Conservation (phyloP, 92 coral and sea anemone species). For the Umimayanthus kanabou region DNA sequence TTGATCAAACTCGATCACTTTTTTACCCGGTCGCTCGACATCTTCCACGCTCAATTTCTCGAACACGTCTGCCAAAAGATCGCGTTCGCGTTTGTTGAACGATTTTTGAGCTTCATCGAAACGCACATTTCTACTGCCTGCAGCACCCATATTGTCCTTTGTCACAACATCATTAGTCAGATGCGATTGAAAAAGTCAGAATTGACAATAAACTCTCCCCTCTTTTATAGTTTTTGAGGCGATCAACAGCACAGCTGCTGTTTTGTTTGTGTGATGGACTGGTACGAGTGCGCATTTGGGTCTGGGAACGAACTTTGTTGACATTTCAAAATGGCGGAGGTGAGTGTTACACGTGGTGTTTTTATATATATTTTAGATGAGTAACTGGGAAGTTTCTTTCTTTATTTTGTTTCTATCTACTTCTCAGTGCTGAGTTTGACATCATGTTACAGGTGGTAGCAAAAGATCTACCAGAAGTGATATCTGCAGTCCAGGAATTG, state of each 20-base stretch:
- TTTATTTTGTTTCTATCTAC: background rate
- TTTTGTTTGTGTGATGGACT: background rate
- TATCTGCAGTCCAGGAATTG: conserved; percentile 75
- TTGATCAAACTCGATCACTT: conserved; percentile 54
- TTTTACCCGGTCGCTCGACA: conserved; percentile 29
- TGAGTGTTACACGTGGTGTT: conserved; percentile 22
- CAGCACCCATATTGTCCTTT: conserved; percentile 67
- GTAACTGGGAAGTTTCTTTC: background rate
- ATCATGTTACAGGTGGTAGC: conserved; percentile 71
- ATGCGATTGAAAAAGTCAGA: background rate
- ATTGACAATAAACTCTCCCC: no score
- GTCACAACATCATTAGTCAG: no score
- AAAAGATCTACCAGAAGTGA: conserved; percentile 87
- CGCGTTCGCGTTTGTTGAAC: conserved; percentile 59
- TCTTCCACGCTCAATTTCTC: conserved; percentile 49
- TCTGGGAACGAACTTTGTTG: background rate
- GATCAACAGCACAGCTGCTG: background rate
- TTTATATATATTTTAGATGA: background rate
- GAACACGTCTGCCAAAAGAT: conserved; percentile 54
- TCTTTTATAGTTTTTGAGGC: no score
- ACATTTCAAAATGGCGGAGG: conserved; percentile 30
- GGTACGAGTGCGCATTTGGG: background rate
- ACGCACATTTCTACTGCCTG: conserved; percentile 73
- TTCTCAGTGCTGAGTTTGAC: background rate
- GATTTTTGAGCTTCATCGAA: conserved; percentile 76